phyloP scores from a whole-genome alignment of 1,140 invertebrate species.

The Triops longicaudatus region DNA sequence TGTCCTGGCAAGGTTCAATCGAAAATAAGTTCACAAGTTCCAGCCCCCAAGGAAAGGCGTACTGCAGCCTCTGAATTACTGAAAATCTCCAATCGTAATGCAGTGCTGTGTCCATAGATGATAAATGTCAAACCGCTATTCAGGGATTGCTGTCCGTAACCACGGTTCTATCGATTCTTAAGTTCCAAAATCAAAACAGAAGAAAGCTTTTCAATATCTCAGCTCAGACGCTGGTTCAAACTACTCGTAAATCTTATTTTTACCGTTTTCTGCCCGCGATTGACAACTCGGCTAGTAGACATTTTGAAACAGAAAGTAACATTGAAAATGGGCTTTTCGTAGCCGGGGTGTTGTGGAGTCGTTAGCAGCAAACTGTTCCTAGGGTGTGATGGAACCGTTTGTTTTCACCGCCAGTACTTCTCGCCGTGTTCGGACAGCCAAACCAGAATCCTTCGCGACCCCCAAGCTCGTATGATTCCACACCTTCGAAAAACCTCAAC shows the following conservation, averaged over 20 bases:
- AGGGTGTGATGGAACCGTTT: constrained; percentile 8
- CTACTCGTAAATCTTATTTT: constrained; percentile 16
- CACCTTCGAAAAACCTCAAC: neutral
- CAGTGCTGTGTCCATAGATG: too few species aligned
- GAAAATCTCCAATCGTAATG: too few species aligned
- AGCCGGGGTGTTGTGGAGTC: constrained; percentile 1
- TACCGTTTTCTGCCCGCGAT: neutral
- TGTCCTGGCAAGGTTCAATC: neutral
- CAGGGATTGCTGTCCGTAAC: too few species aligned
- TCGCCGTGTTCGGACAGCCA: too few species aligned
- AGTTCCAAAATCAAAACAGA: too few species aligned
- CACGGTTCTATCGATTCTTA: too few species aligned
- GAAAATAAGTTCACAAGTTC: neutral
- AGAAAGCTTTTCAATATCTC: neutral
- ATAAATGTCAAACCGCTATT: too few species aligned
- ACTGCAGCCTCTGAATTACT: too few species aligned
- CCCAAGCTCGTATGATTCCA: neutral
- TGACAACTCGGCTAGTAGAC: neutral
- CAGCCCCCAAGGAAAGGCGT: too few species aligned
- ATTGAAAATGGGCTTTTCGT: neutral
- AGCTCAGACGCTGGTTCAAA: neutral
- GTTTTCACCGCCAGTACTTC: neutral
- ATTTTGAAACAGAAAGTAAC: neutral
- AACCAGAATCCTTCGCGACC: neutral
- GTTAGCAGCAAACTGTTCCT: neutral